Conservation (phyloP, 2,888 invertebrate genomes). For the Melipona beecheii region DNA sequence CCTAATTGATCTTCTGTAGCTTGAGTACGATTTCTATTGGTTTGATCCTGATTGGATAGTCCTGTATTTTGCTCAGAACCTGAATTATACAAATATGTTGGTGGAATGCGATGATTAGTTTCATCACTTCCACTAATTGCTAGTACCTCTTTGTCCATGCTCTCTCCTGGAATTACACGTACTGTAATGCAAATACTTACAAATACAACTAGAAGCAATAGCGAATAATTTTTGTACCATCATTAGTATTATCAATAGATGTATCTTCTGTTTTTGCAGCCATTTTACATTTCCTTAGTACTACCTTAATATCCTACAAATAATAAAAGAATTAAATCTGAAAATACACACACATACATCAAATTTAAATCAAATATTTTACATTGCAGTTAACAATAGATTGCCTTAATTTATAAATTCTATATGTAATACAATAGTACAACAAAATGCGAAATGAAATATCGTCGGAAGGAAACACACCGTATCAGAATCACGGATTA, state of each 20-base stretch:
- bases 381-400: background rate
- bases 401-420: background rate
- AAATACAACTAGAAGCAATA: background rate
- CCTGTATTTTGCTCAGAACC: constrained; percentile 75
- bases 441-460: constrained; percentile 1
- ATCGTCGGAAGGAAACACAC: constrained; percentile 27
- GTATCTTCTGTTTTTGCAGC: constrained; percentile 81
- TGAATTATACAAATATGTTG: constrained; percentile 78
- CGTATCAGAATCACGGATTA: constrained; percentile 28
- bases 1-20: constrained; percentile 93
- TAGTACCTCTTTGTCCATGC: constrained; percentile 78
- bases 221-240: constrained; percentile 71
- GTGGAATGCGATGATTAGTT: constrained; percentile 77
- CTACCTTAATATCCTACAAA: constrained; percentile 61
- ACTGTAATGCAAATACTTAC: background rate
- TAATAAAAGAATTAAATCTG: constrained; percentile 7
- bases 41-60: constrained; percentile 74
- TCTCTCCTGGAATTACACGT: constrained; percentile 66
- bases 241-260: constrained; percentile 80
- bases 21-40: constrained; percentile 84
- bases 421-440: background rate
- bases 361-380: background rate
- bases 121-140: constrained; percentile 75
- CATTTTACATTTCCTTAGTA: constrained; percentile 70
- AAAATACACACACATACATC: background rate